A percentile compares a stretch with the other conserved stretches of the same genome.
These are phyloP conservation scores for Numida meleagris DNA, from an alignment of 2,113 vertebrate genomes.

Conservation along the genomic window DNA sequence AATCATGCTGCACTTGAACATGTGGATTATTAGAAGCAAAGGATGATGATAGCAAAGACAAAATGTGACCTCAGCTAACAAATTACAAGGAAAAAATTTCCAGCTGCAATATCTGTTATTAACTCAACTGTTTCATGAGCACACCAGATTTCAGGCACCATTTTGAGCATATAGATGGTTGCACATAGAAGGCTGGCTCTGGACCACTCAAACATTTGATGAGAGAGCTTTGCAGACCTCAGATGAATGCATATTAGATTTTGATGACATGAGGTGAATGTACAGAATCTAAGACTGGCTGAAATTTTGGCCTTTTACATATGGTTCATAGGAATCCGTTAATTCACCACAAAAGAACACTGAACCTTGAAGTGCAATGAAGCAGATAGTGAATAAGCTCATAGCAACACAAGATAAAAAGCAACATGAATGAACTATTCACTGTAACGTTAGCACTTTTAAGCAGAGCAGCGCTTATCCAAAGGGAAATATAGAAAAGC, in stretches of 20 bases:
- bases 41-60: neutral
- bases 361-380: neutral
- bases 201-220: neutral
- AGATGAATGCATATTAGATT: neutral
- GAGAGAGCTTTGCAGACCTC: neutral
- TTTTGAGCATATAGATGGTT: neutral
- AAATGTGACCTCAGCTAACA: neutral
- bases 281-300: neutral
- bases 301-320: neutral
- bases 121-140: neutral
- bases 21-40: neutral
- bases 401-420: neutral
- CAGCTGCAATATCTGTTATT: neutral
- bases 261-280: fast-evolving
- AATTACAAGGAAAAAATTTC: neutral
- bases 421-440: neutral
- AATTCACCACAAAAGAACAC: neutral
- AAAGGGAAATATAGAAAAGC: conserved; percentile 5
- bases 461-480: conserved; percentile 3
- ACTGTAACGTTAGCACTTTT: neutral
- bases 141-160: neutral
- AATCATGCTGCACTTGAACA: neutral
- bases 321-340: neutral
- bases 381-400: neutral
- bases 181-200: neutral